Evolutionary conservation across 2,113 vertebrate genomes (phyloP), one percentile per base, ranked within the genome.

Genomic region (Amphilophus citrinellus): DNA sequence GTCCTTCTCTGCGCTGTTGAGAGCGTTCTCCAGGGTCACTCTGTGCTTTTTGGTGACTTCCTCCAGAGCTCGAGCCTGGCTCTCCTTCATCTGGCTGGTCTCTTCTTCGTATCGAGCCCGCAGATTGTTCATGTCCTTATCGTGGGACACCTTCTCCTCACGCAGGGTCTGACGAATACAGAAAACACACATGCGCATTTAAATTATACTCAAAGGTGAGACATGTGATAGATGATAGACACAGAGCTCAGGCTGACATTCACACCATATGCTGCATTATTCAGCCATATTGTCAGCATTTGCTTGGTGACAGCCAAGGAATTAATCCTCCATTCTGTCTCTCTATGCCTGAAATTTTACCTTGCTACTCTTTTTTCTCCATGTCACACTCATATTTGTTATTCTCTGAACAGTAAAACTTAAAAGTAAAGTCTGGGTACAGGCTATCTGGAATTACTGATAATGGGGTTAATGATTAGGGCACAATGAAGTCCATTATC

Each of bases 41-140:
- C 98, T 94, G 93, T 99, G 98, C 82, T 99, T 98, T 95, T 97
- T 97, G 47, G 97, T 90, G 80, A 99, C 91, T 58, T 99, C 98
- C 90, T 99, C 98, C 89, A 99, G 93, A 4, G 96, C 96, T 75
- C 98, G 97, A n/a, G 96, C 96, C 95, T 98, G 98, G 84, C 96
- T 92, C 79, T 99, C 97, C 82, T 97, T 98, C 95, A 98, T 94
- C 80, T 97, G 97, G 61, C 93, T 91, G 71, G 96, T 92, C 81
- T 99, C 98, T 14, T 97, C 98, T 92, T 99, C 98, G 73, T 97
- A 94, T 42, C 95, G 97, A 61, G 92, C 94, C 42, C 95, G 96
- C 85, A 98, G 77, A 82, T 92, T 96, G 91, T 94, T 93, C 86
- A 99, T 92, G 83, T 99, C 98, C 93, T 96, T 97, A 90, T 99